A percentile compares a stretch with the other conserved stretches of the same genome.
These are phyloP conservation scores for Heteromurus nitidus DNA, from an alignment of 2,888 invertebrate genomes.

Conservation along the genomic window DNA sequence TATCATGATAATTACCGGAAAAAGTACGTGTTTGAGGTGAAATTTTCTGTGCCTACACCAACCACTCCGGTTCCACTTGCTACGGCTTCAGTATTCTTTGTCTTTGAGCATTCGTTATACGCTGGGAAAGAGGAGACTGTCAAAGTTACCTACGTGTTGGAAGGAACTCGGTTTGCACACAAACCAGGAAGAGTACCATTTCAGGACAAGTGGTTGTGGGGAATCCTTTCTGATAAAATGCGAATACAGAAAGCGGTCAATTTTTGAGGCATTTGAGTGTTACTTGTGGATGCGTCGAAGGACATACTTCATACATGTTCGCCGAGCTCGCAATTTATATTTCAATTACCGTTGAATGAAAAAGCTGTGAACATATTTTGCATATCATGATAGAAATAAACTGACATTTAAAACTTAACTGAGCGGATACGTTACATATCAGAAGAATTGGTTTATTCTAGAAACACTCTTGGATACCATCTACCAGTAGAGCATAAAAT, in stretches of 20 bases:
- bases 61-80: slow-evolving; percentile 68
- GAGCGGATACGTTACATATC: no score
- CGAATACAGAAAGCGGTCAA: slow-evolving; percentile 62
- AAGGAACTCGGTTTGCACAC: slow-evolving; percentile 70
- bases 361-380: no score
- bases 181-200: slow-evolving; percentile 68
- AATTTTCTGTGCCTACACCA: slow-evolving; percentile 67
- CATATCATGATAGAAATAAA: no score
- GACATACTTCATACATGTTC: no score
- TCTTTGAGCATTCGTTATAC: slow-evolving; percentile 68
- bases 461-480: no score
- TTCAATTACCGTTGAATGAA: no score
- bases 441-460: no score
- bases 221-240: slow-evolving; percentile 69
- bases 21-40: slow-evolving; percentile 66
- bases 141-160: slow-evolving; percentile 69
- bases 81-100: slow-evolving; percentile 71
- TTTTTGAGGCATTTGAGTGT: slow-evolving; percentile 47
- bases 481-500: no score
- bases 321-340: no score
- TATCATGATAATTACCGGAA: slow-evolving; percentile 63
- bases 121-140: slow-evolving; percentile 58
- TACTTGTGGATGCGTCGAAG: no score
- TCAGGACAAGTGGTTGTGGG: slow-evolving; percentile 70
- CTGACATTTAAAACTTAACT: no score